phyloP scores from a whole-genome alignment of 2,797 vertebrate species.

The Arremon aurantiirostris region DNA sequence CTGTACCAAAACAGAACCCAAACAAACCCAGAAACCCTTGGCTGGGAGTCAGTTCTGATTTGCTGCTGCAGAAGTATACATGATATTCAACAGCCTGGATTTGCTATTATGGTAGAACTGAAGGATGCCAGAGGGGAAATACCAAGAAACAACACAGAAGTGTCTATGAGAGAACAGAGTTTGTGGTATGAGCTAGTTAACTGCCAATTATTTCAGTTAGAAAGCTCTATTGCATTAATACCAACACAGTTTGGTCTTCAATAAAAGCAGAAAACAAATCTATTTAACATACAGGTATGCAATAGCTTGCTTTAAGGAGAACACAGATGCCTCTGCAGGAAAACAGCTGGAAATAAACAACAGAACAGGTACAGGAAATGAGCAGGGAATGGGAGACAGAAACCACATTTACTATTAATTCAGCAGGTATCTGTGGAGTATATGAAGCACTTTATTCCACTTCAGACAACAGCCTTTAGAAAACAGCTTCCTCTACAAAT shows the following conservation, averaged over 20 bases:
- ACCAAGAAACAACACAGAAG: not conserved
- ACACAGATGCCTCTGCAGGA: not conserved
- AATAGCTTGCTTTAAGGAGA: not conserved
- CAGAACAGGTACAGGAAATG: not conserved
- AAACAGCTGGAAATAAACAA: not conserved
- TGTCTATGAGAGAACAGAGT: not conserved
- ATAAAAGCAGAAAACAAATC: not conserved
- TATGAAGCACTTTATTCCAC: not conserved
- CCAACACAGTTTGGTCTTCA: not conserved
- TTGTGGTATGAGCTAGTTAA: not conserved
- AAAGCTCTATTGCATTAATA: not conserved
- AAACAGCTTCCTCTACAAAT: not conserved
- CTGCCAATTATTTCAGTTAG: not conserved
- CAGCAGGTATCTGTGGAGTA: not conserved
- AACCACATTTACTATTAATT: not conserved
- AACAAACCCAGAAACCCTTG: not conserved
- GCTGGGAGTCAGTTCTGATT: not conserved
- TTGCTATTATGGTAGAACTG: not conserved
- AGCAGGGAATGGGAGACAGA: not conserved
- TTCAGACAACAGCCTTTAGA: not conserved
- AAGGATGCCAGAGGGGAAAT: not conserved
- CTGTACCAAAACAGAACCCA: not conserved
- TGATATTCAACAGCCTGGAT: not conserved
- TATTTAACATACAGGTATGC: not conserved
- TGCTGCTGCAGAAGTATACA: not conserved